phyloP scores from a whole-genome alignment of 2,797 vertebrate species.

The Microctenopoma steveboyesi region DNA sequence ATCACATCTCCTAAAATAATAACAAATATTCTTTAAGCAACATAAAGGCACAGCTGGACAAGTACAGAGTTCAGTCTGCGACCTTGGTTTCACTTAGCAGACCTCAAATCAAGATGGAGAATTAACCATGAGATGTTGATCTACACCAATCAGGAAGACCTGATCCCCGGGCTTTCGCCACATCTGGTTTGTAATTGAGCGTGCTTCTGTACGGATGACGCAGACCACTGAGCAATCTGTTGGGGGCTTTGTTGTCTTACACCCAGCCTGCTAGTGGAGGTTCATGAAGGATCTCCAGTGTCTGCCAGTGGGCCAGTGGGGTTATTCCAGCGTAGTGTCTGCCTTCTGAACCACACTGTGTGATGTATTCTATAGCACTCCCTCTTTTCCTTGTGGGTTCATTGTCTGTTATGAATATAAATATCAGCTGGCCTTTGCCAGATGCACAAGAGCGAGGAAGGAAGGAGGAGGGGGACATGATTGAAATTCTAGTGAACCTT shows the following conservation, averaged over 20 bases:
- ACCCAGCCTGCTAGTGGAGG: conserved; percentile 24
- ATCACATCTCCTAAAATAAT: background rate
- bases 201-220: conserved; percentile 57
- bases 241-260: conserved; percentile 45
- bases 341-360: conserved; percentile 41
- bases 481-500: conserved; percentile 64
- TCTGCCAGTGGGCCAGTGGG: conserved; percentile 39
- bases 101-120: conserved; percentile 38
- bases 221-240: conserved; percentile 37
- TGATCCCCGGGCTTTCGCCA: conserved; percentile 54
- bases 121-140: conserved; percentile 57
- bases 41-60: background rate
- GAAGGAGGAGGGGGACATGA: conserved; percentile 29
- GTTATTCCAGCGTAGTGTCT: conserved; percentile 34
- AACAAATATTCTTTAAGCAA: background rate
- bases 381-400: conserved; percentile 44
- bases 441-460: conserved; percentile 53
- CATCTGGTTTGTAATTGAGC: conserved; percentile 73
- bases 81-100: conserved; percentile 13
- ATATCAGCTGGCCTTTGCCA: conserved; percentile 59
- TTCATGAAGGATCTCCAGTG: conserved; percentile 44
- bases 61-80: background rate
- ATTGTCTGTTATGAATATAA: conserved; percentile 76
- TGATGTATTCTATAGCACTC: conserved; percentile 38
- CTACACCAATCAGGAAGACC: conserved; percentile 59